Evolutionary conservation across 2,113 vertebrate genomes (phyloP).

Genomic region (Callaeas wilsoni): DNA sequence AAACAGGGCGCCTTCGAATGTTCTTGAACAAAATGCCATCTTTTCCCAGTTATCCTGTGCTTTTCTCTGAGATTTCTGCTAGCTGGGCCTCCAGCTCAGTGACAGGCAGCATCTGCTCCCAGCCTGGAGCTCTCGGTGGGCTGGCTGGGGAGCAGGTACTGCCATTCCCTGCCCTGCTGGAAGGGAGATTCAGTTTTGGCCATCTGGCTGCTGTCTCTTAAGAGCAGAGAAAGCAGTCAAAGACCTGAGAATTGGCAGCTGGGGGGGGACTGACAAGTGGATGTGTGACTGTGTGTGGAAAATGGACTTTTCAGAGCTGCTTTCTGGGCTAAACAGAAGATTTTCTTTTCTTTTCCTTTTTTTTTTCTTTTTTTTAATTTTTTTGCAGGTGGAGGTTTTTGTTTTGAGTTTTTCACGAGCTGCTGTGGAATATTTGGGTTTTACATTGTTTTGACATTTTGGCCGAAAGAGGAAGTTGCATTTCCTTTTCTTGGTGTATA

Average conservation of each 20-base stretch:
- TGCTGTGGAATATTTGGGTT: background rate
- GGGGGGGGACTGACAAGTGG: background rate
- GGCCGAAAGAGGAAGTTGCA: background rate
- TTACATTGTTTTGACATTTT: background rate
- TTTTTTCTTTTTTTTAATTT: background rate
- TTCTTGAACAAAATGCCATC: background rate
- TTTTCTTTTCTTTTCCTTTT: background rate
- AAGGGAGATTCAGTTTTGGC: background rate
- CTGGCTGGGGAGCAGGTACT: background rate
- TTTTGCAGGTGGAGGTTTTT: background rate
- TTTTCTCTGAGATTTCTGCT: background rate
- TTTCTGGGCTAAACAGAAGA: background rate
- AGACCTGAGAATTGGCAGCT: background rate
- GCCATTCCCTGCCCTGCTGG: background rate
- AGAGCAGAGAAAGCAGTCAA: background rate
- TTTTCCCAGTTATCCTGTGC: background rate
- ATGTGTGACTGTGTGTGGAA: background rate
- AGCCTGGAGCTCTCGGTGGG: background rate
- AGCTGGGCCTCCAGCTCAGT: background rate
- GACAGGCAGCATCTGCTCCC: background rate
- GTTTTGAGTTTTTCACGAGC: background rate
- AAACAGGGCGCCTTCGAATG: background rate
- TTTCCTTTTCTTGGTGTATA: background rate
- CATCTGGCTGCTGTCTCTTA: conserved; percentile 11
- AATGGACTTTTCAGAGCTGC: background rate